Conservation (phyloP, 1,140 invertebrate species). For the Chrysomallon squamiferum region DNA sequence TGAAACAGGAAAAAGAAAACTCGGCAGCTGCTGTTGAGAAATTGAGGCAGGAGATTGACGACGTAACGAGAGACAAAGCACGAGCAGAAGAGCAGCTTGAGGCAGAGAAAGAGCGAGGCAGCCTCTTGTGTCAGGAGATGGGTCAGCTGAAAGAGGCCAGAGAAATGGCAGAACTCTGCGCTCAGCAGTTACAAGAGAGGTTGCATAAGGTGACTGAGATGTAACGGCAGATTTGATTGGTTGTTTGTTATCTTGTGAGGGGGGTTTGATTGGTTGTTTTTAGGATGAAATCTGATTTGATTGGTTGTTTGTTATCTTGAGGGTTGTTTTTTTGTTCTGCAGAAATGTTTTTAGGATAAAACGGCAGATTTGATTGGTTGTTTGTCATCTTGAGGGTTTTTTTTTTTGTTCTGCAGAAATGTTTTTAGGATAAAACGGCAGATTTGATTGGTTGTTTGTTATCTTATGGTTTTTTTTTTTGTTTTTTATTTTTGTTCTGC, state of each 20-base stretch:
- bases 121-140: slow-evolving; percentile 44
- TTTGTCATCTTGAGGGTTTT: no score
- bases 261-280: neutral
- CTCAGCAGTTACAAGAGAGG: slow-evolving; percentile 45
- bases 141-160: slow-evolving; percentile 37
- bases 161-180: slow-evolving; percentile 38
- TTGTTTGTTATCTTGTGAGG: no score
- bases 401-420: no score
- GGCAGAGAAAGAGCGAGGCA: slow-evolving; percentile 37
- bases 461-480: no score
- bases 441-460: no score
- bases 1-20: slow-evolving; percentile 45
- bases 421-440: no score
- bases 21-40: slow-evolving; percentile 31
- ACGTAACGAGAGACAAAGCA: slow-evolving; percentile 1
- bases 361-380: no score
- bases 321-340: no score
- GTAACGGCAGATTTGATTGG: no score
- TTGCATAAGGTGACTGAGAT: slow-evolving; percentile 39
- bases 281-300: neutral
- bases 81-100: slow-evolving; percentile 36
- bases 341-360: no score
- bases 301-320: no score
- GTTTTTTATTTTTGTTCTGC: no score
- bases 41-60: slow-evolving; percentile 21